Evolutionary conservation across 1,140 invertebrate genomes (phyloP).

Genomic region (Lepidotrigona ventralis): DNA sequence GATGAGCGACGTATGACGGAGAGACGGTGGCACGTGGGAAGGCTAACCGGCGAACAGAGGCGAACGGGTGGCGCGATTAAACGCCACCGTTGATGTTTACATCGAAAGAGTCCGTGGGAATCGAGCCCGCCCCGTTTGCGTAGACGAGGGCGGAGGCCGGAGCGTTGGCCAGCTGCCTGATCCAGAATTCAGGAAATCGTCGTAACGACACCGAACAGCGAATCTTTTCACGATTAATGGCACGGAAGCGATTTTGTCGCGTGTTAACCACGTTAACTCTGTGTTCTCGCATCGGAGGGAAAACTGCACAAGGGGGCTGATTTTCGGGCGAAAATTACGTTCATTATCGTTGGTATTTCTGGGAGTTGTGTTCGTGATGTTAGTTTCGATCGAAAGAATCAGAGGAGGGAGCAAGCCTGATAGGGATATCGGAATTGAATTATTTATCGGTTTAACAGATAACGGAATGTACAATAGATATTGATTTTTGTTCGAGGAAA

Average conservation of each 20-base stretch:
- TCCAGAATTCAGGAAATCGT: slow-evolving; percentile 70
- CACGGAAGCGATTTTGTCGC: slow-evolving; percentile 58
- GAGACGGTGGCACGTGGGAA: slow-evolving; percentile 36
- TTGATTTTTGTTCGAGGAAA: not conserved
- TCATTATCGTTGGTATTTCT: not conserved
- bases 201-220: slow-evolving; percentile 52
- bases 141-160: slow-evolving; percentile 10
- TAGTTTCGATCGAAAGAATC: not conserved
- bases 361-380: not conserved
- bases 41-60: not conserved
- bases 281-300: slow-evolving; percentile 16
- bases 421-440: not conserved
- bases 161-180: slow-evolving; percentile 49
- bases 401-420: not conserved
- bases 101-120: slow-evolving; percentile 69
- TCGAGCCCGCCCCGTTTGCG: slow-evolving; percentile 26
- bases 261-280: slow-evolving; percentile 47
- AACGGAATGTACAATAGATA: too few species aligned
- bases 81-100: slow-evolving; percentile 52
- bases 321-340: slow-evolving; percentile 3
- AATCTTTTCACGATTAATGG: slow-evolving; percentile 67
- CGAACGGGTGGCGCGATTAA: slow-evolving; percentile 53
- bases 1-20: slow-evolving; percentile 44
- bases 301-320: slow-evolving; percentile 2
- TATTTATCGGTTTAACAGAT: not conserved